Conservation (phyloP, 2,888 invertebrate genomes). For the Nowickia ferox region DNA sequence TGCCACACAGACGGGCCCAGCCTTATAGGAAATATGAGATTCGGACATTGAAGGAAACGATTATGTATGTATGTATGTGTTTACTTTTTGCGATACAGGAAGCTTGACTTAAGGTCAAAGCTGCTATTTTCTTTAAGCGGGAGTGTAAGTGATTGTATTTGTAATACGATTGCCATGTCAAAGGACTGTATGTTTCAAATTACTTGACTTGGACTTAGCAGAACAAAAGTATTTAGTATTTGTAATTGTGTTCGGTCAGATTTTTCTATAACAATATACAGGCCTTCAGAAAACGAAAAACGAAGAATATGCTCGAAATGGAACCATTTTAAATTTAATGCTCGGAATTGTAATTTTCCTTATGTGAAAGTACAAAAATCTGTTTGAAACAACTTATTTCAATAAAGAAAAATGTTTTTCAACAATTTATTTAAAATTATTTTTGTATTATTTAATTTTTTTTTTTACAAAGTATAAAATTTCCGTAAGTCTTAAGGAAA, state of each 20-base stretch:
- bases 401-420: no score
- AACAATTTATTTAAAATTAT: no score
- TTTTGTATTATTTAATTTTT: no score
- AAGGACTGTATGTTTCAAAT: conserved; percentile 23
- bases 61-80: not conserved
- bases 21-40: conserved; percentile 54
- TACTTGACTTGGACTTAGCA: not conserved
- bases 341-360: no score
- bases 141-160: conserved; percentile 21
- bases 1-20: not conserved
- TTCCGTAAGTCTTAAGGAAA: no score
- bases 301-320: no score
- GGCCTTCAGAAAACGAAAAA: no score
- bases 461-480: no score
- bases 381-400: no score
- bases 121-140: conserved; percentile 6
- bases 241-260: not conserved
- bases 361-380: no score
- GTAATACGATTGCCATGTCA: not conserved
- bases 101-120: conserved; percentile 49
- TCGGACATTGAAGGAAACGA: conserved; percentile 42
- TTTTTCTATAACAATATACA: not conserved
- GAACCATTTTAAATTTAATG: no score
- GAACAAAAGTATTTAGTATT: not conserved
- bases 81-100: conserved; percentile 45